A percentile compares a stretch with the other conserved stretches of the same genome.
Conservation (phyloP, 2,888 invertebrate genomes). For the Tillus elongatus region DNA sequence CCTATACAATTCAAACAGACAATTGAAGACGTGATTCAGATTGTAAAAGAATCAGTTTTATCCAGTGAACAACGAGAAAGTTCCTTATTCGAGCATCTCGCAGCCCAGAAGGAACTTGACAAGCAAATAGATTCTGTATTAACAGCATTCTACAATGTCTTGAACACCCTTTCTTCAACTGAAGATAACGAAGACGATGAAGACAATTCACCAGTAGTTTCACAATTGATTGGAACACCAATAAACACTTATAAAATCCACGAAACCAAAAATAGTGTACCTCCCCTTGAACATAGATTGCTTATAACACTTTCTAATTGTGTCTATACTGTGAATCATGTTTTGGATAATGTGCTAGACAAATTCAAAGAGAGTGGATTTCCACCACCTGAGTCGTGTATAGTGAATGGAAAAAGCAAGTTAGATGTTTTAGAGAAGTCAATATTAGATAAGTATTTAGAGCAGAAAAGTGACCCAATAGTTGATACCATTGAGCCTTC, state of each 20-base stretch:
- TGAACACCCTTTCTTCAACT: constrained; percentile 64
- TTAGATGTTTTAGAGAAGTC: constrained; percentile 51
- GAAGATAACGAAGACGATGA: constrained; percentile 56
- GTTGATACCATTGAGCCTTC: constrained; percentile 94
- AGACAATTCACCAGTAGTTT: constrained; percentile 47
- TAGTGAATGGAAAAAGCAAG: constrained; percentile 59
- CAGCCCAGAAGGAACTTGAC: constrained; percentile 44
- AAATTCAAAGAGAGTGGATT: constrained; percentile 62
- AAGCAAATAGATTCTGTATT: constrained; percentile 53
- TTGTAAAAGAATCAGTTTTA: constrained; percentile 60
- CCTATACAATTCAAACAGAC: constrained; percentile 65
- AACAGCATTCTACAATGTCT: constrained; percentile 53
- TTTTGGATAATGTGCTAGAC: constrained; percentile 62
- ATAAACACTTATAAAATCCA: constrained; percentile 37
- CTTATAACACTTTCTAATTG: constrained; percentile 84
- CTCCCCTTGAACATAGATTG: constrained; percentile 70
- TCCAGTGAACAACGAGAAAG: constrained; percentile 60
- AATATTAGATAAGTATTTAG: constrained; percentile 73
- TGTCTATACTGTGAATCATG: constrained; percentile 66
- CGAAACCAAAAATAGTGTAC: constrained; percentile 32
- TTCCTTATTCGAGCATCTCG: constrained; percentile 46
- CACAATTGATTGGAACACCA: constrained; percentile 56
- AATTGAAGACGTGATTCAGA: constrained; percentile 62
- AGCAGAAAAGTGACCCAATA: constrained; percentile 86
- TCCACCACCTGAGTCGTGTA: constrained; percentile 57